Conservation (phyloP, 2,888 invertebrate species). For the Megastigmus dorsalis region DNA sequence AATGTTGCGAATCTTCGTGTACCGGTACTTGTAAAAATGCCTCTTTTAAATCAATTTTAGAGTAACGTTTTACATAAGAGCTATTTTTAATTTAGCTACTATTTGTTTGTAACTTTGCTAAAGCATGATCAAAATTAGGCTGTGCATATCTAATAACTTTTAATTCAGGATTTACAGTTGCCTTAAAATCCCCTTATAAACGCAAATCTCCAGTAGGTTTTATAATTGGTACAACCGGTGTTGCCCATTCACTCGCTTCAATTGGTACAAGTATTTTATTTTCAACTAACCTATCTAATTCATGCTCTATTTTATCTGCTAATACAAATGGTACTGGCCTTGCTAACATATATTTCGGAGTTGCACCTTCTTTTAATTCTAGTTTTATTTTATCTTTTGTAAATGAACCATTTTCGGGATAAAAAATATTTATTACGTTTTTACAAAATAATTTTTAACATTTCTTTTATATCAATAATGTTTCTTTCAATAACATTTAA, state of each 20-base stretch:
- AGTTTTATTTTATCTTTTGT: conserved; percentile 4
- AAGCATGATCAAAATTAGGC: conserved; percentile 63
- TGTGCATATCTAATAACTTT: conserved; percentile 59
- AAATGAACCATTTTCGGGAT: background rate
- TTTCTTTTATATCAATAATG: background rate
- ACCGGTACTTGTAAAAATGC: too few species aligned
- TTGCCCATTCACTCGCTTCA: conserved; percentile 40
- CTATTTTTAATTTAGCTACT: conserved; percentile 2
- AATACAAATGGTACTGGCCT: conserved; percentile 49
- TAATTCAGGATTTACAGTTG: conserved; percentile 59
- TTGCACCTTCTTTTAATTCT: conserved; percentile 34
- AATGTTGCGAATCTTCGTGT: background rate
- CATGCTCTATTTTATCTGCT: too few species aligned
- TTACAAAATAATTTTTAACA: conserved; percentile 1
- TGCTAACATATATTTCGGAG: conserved; percentile 49
- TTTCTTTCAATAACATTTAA: background rate
- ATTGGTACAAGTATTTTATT: conserved; percentile 42
- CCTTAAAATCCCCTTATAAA: too few species aligned
- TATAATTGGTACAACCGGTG: conserved; percentile 54
- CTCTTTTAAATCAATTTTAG: too few species aligned
- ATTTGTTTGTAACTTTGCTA: conserved; percentile 44
- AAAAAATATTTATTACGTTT: conserved; percentile 5
- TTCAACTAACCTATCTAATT: too few species aligned
- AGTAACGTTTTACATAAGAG: conserved; percentile 10
- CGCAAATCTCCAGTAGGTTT: conserved; percentile 30